phyloP scores from a whole-genome alignment of 1,140 invertebrate genomes.

The Helicorthomorpha holstii region DNA sequence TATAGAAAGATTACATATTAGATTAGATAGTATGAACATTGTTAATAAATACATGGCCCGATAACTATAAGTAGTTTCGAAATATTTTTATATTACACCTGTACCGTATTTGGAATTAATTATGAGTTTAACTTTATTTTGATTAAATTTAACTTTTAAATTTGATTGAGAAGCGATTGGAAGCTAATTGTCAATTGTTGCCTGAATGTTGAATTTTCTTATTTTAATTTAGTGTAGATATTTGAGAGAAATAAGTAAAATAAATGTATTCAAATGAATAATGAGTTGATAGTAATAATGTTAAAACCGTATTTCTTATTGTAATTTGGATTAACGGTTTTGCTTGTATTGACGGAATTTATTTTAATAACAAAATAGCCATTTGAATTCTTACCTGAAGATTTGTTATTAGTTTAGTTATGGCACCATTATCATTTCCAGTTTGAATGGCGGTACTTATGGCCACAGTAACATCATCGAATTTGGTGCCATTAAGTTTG shows the following conservation, averaged over 20 bases:
- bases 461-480: background rate
- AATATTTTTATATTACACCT: background rate
- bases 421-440: background rate
- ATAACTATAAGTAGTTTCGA: background rate
- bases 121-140: background rate
- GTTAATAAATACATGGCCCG: background rate
- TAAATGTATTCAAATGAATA: too few relatives aligned
- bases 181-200: too few relatives aligned
- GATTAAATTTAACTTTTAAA: background rate
- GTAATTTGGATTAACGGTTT: too few relatives aligned
- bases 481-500: background rate
- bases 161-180: too few relatives aligned
- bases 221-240: too few relatives aligned
- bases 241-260: too few relatives aligned
- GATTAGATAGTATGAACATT: conserved; percentile 42
- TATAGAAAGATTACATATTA: conserved; percentile 32
- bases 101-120: background rate
- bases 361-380: too few relatives aligned
- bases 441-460: background rate
- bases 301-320: too few relatives aligned
- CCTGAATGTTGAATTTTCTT: too few relatives aligned
- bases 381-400: too few relatives aligned
- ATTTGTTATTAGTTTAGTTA: background rate
- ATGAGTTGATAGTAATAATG: too few relatives aligned
- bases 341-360: too few relatives aligned